These are phyloP conservation scores for Lycopodina hypogea DNA, from an alignment of 37 sponge, comb jelly and placozoan species.

Conservation along the genomic window DNA sequence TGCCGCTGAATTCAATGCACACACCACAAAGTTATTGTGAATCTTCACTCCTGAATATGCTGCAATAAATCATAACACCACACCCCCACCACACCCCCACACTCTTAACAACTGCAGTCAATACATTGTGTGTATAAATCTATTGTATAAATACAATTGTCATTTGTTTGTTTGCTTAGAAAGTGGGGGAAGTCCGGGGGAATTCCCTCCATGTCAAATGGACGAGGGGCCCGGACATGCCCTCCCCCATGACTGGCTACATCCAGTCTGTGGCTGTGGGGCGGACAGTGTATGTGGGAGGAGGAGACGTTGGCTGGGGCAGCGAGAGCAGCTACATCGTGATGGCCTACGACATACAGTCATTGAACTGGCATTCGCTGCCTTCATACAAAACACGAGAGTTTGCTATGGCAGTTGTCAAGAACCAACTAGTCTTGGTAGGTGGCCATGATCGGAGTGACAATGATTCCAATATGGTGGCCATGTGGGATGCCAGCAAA, in stretches of 20 bases:
- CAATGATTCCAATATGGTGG: neutral
- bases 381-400: neutral
- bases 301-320: neutral
- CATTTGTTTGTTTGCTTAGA: too few relatives aligned
- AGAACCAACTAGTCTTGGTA: slow-evolving; percentile 4
- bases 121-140: too few relatives aligned
- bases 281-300: slow-evolving; percentile 3
- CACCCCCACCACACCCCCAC: too few relatives aligned
- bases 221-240: neutral
- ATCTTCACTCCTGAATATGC: too few relatives aligned
- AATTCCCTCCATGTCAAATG: neutral
- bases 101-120: too few relatives aligned
- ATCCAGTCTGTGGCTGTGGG: slow-evolving; percentile 7
- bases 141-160: too few relatives aligned
- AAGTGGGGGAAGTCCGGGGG: too few relatives aligned
- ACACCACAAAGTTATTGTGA: too few relatives aligned
- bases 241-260: neutral
- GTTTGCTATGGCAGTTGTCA: slow-evolving; percentile 19
- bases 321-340: neutral
- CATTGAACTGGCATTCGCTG: neutral
- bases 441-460: neutral
- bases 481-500: neutral
- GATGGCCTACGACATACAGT: neutral
- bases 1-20: too few relatives aligned
- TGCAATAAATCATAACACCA: too few relatives aligned